Percentiles rank a stretch among this genome's conserved stretches.
These are phyloP conservation scores for Steromphala cineraria DNA, from an alignment of 2,888 invertebrate genomes.

Conservation along the genomic window DNA sequence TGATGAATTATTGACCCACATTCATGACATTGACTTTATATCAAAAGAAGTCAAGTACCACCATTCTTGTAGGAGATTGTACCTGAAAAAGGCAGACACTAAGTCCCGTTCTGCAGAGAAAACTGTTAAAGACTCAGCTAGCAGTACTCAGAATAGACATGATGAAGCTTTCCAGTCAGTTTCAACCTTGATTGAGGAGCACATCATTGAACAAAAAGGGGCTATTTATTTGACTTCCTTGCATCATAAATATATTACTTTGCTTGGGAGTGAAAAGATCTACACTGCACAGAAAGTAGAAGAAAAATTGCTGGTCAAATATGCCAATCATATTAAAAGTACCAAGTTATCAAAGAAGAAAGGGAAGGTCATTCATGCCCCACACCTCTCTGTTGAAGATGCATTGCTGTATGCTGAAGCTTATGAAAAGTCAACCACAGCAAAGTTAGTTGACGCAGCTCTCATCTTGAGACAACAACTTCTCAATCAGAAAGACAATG, in stretches of 20 bases:
- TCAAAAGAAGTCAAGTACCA: slow-evolving; percentile 24
- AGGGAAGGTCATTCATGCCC: neutral
- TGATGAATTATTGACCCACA: slow-evolving; percentile 14
- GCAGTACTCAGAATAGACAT: neutral
- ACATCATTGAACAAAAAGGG: neutral
- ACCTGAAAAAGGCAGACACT: neutral
- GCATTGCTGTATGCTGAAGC: neutral
- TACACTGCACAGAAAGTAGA: neutral
- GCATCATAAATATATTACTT: neutral
- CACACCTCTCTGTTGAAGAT: neutral
- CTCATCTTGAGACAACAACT: neutral
- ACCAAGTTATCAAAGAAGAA: neutral
- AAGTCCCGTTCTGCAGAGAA: neutral
- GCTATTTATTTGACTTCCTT: neutral
- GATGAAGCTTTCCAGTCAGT: neutral
- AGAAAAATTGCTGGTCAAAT: neutral
- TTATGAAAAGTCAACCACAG: neutral
- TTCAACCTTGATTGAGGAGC: neutral
- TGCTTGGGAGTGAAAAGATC: neutral
- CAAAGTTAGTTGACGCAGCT: neutral
- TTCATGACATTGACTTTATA: slow-evolving; percentile 20
- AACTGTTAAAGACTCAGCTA: too few relatives aligned
- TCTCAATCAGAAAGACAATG: neutral
- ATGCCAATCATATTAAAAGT: neutral
- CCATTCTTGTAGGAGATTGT: slow-evolving; percentile 17